phyloP scores from a whole-genome alignment of 2,888 invertebrate species.

The Mythimna vitellina region DNA sequence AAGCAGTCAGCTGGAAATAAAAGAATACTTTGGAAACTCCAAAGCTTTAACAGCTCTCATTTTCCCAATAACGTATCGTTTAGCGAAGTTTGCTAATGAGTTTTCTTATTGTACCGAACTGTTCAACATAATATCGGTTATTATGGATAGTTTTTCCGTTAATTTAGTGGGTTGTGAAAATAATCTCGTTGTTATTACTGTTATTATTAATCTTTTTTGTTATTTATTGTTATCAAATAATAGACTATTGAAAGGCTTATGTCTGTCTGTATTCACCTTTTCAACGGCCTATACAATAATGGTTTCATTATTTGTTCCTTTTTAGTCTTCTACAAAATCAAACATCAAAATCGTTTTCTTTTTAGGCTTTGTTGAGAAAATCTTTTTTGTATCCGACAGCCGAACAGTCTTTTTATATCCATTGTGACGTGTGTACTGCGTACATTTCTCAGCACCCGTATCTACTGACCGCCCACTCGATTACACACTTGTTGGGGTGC shows the following conservation, averaged over 20 bases:
- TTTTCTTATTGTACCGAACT: conserved; percentile 46
- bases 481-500: conserved; percentile 44
- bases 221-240: conserved; percentile 2
- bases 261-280: conserved; percentile 14
- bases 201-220: conserved; percentile 1
- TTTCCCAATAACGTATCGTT: conserved; percentile 39
- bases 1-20: conserved; percentile 18
- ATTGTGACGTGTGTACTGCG: conserved; percentile 35
- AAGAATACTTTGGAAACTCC: conserved; percentile 37
- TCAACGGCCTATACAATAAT: conserved; percentile 17
- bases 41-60: conserved; percentile 31
- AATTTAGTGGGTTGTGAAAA: conserved; percentile 12
- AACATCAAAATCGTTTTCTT: conserved; percentile 36
- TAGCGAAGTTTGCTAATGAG: conserved; percentile 50
- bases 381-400: conserved; percentile 27
- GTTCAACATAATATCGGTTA: conserved; percentile 31
- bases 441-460: conserved; percentile 19
- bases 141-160: conserved; percentile 19
- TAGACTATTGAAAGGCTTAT: conserved; percentile 8
- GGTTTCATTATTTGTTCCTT: conserved; percentile 28
- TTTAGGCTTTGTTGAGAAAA: conserved; percentile 38
- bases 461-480: conserved; percentile 36
- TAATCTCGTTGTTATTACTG: conserved; percentile 21
- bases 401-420: conserved; percentile 25
- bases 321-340: conserved; percentile 31